Conservation (phyloP, 1,140 invertebrate species). For the Drosophila pectinifera region DNA sequence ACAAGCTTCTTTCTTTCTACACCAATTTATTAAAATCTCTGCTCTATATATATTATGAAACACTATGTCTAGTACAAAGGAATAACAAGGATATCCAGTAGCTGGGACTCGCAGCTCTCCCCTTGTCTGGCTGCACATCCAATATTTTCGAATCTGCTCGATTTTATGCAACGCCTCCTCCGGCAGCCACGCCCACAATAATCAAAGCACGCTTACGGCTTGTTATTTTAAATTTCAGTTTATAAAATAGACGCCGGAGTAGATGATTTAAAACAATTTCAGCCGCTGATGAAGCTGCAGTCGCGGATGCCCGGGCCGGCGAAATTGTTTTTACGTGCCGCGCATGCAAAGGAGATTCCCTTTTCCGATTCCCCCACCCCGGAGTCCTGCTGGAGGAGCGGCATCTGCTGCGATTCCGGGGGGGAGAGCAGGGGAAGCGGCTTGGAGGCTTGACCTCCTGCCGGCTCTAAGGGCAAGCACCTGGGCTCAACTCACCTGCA, state of each 20-base stretch:
- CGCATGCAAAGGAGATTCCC: conserved; percentile 46
- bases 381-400: not conserved
- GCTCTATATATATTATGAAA: too few species aligned
- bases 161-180: conserved; percentile 8
- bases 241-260: conserved; percentile 58
- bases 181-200: conserved; percentile 44
- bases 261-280: conserved; percentile 73
- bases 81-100: conserved; percentile 1
- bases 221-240: conserved; percentile 75
- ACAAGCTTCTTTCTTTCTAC: too few species aligned
- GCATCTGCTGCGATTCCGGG: conserved; percentile 10
- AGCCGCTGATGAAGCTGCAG: conserved; percentile 39
- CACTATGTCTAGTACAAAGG: too few species aligned
- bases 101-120: not conserved
- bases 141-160: not conserved
- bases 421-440: too few species aligned
- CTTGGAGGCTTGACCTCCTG: too few species aligned
- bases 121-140: conserved; percentile 8
- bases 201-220: conserved; percentile 68
- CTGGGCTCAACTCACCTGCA: conserved; percentile 43
- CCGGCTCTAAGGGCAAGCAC: not conserved
- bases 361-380: conserved; percentile 1
- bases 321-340: conserved; percentile 72
- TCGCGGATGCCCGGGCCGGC: conserved; percentile 28
- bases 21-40: too few species aligned